Base-by-base conservation (phyloP, 2,888 invertebrate species). In the Ophraella communa region DNA sequence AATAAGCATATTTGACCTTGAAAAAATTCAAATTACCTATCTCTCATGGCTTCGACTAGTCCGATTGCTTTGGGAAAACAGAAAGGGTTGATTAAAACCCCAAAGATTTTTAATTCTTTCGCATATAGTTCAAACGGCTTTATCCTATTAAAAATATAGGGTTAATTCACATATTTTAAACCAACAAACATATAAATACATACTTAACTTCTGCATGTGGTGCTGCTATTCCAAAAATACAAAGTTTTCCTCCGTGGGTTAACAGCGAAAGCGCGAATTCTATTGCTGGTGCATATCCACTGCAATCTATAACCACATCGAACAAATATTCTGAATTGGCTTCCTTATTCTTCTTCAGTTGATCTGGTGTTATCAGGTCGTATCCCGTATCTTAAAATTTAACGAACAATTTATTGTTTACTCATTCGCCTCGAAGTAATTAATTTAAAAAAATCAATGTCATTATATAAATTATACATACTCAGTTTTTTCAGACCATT, bases 271-370 rank as follows among this genome's bases (percentile, higher is more conserved):
- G 79, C 2, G 84, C 87, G 2, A 86, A 82, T 76, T 91, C 89
- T 80, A 91, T 87, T 0, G 90, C 91, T 63, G 88, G 87, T 1
- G 87, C 88, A 8, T 85, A 88, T 77, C 91, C 91, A 76, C 90
- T 91, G 74, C 91, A 91, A 70, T 91, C 91, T n/a, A 91, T 84
- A 8, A 88, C 86, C 44, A 91, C 81, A 72, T 91, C 89, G 70
- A 87, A 90, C 0, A 82, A 71, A 47, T 78, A 79, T 0, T 83
- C 79, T 14, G 85, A 84, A 65, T 81, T 78, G n/a, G 75, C 66
- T 18, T 56, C 54, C 60, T 77, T 75, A 20, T 76, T 76, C 1
- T 82, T 80, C 3, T 83, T 84, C 64, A 90, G 74, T 2, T 87
- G 82, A 2, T 84, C 83, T 0, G 90, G 90, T 2, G 84, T 83